phyloP scores from a whole-genome alignment of 2,888 invertebrate genomes.

The Meloe dianella region DNA sequence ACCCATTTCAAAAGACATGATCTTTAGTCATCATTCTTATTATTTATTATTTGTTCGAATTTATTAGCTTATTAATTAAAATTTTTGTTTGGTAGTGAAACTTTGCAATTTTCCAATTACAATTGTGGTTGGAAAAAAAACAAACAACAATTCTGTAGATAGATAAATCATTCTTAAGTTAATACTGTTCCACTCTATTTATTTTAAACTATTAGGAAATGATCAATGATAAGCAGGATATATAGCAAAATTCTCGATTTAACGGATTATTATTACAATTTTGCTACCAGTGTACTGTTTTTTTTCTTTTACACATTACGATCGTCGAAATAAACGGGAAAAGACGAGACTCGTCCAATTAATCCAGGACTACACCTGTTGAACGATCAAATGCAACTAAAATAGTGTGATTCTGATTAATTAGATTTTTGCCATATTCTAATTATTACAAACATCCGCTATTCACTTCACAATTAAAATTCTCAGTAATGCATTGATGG shows the following conservation, averaged over 20 bases:
- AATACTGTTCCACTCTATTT: constrained; percentile 8
- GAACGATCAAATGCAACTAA: background rate
- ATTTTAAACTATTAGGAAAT: constrained; percentile 2
- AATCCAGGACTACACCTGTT: background rate
- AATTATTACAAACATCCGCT: too few relatives aligned
- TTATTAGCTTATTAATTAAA: too few relatives aligned
- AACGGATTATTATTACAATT: background rate
- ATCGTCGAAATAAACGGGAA: background rate
- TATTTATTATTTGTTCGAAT: background rate
- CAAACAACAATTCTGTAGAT: background rate
- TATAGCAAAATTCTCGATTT: background rate
- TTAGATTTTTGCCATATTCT: background rate
- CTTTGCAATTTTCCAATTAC: background rate
- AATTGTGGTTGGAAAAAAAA: background rate
- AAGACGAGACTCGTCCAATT: background rate
- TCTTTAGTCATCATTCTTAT: background rate
- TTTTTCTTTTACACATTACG: too few relatives aligned
- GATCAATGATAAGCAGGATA: background rate
- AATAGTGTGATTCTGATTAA: background rate
- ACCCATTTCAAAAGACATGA: constrained; percentile 4
- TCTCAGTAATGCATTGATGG: too few relatives aligned
- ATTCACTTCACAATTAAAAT: too few relatives aligned
- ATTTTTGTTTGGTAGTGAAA: background rate
- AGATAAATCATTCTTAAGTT: background rate
- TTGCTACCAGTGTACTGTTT: too few relatives aligned